A percentile compares a stretch with the other conserved stretches of the same genome.
Evolutionary conservation across 2,113 vertebrate genomes (phyloP).

Genomic region (Micronycteris hirsuta): DNA sequence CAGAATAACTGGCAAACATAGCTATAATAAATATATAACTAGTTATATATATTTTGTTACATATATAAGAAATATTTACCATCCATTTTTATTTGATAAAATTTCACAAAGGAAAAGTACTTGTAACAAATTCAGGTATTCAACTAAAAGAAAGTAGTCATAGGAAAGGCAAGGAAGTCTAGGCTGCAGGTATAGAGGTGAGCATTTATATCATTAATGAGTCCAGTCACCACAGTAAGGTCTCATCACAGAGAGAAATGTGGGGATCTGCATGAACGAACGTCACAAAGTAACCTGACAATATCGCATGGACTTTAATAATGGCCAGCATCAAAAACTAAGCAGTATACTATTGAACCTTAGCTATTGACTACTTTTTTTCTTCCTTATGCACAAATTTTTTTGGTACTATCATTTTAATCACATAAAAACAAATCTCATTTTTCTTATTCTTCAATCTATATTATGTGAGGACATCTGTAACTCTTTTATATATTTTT

Average conservation of each 20-base stretch:
- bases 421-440: background rate
- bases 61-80: slow-evolving; percentile 7
- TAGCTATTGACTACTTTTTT: background rate
- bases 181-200: background rate
- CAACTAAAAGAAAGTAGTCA: background rate
- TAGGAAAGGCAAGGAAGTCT: background rate
- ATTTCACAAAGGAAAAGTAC: background rate
- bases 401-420: background rate
- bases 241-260: background rate
- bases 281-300: background rate
- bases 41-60: background rate
- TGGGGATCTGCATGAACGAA: background rate
- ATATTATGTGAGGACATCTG: background rate
- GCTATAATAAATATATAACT: background rate
- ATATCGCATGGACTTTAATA: background rate
- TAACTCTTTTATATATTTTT: background rate
- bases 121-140: background rate
- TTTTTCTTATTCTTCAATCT: slow-evolving; percentile 8
- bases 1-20: background rate
- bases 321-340: background rate
- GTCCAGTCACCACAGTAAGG: background rate
- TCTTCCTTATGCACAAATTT: background rate
- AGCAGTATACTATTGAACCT: background rate
- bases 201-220: background rate
- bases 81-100: background rate